Conservation (phyloP, 2,888 invertebrate genomes). For the Notodonta ziczac region DNA sequence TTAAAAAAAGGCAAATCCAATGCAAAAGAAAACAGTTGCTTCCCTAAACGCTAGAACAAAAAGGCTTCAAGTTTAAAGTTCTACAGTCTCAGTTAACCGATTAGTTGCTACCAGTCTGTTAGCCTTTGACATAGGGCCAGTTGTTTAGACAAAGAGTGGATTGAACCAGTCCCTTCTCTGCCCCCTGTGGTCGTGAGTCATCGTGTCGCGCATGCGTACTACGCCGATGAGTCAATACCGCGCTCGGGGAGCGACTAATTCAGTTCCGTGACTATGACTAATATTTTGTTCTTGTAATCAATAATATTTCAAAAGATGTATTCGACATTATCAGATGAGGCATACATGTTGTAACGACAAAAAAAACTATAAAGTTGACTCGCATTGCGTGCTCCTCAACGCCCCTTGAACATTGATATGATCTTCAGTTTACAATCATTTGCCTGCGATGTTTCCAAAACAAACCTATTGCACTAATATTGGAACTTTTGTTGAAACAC, state of each 20-base stretch:
- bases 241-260: constrained; percentile 41
- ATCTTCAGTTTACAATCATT: constrained; percentile 32
- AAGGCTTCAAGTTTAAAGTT: background rate
- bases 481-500: too few relatives aligned
- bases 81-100: background rate
- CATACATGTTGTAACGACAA: too few relatives aligned
- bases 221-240: constrained; percentile 63
- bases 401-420: background rate
- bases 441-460: constrained; percentile 27
- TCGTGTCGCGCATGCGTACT: constrained; percentile 57
- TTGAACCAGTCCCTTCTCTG: constrained; percentile 10
- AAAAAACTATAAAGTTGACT: background rate
- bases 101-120: background rate
- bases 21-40: too few relatives aligned
- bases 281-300: constrained; percentile 16
- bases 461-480: constrained; percentile 9
- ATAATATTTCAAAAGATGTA: background rate
- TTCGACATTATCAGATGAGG: too few relatives aligned
- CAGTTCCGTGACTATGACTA: constrained; percentile 47
- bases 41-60: too few relatives aligned
- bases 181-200: constrained; percentile 43
- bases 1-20: too few relatives aligned
- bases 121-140: background rate
- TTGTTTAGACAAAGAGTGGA: constrained; percentile 18
- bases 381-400: background rate